phyloP scores from a whole-genome alignment of 2,797 vertebrate species.

The Lepidocolaptes lacrymiger region DNA sequence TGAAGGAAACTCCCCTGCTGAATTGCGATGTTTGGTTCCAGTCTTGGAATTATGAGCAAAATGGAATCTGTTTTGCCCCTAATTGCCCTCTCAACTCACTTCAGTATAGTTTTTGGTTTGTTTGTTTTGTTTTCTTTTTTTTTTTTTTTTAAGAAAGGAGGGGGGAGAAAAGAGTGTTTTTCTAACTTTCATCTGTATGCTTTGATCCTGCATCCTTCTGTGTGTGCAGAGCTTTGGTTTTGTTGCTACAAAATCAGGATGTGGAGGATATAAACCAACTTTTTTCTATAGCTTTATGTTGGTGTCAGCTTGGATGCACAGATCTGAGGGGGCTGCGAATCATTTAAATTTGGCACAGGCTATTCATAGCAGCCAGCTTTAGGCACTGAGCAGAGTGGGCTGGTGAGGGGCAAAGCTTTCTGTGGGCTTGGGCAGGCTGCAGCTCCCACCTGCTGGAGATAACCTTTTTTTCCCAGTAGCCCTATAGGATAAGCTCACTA shows the following conservation, averaged over 20 bases:
- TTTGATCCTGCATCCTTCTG: background rate
- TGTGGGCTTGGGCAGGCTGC: background rate
- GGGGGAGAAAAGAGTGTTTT: background rate
- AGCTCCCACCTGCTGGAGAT: background rate
- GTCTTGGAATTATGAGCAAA: background rate
- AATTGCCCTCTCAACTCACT: background rate
- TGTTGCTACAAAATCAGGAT: background rate
- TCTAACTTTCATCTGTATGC: background rate
- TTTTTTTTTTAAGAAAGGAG: background rate
- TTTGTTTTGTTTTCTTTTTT: background rate
- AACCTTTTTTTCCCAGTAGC: background rate
- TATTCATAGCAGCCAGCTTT: background rate
- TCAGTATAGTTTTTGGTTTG: background rate
- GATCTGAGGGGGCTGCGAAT: background rate
- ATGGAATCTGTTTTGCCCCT: background rate
- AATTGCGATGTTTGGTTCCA: background rate
- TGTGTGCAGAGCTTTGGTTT: background rate
- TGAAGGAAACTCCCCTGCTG: background rate
- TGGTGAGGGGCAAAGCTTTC: background rate
- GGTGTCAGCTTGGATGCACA: background rate
- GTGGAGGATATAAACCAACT: background rate
- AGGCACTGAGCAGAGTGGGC: background rate
- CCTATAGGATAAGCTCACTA: background rate
- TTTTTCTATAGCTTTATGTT: background rate
- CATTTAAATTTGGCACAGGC: accelerated